phyloP scores from a whole-genome alignment of 2,113 vertebrate species.

The Hucho hucho region DNA sequence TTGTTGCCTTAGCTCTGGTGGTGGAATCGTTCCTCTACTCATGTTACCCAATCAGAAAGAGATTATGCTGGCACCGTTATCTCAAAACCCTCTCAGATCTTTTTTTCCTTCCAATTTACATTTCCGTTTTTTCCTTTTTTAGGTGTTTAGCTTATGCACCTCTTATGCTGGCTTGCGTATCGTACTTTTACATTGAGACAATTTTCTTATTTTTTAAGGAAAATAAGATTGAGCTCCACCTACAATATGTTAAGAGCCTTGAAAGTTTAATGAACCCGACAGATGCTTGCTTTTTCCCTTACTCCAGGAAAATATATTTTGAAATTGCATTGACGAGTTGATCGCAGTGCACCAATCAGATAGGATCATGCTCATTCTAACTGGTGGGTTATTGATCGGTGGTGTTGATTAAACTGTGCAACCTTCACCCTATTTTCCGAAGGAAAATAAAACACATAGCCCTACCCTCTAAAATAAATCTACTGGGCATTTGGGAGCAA shows the following conservation, averaged over 20 bases:
- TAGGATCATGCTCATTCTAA: background rate
- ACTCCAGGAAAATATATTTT: slow-evolving; percentile 1
- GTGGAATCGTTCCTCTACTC: slow-evolving; percentile 5
- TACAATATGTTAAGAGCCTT: slow-evolving; percentile 12
- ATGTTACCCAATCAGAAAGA: slow-evolving; percentile 24
- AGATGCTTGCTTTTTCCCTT: background rate
- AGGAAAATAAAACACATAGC: slow-evolving; percentile 15
- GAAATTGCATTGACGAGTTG: slow-evolving; percentile 18
- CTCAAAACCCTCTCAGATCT: slow-evolving; percentile 2
- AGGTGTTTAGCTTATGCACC: background rate
- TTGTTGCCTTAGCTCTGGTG: slow-evolving; percentile 19
- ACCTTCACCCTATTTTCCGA: background rate
- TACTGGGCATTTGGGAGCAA: slow-evolving; percentile 15
- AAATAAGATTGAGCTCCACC: slow-evolving; percentile 13
- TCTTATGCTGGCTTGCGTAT: background rate
- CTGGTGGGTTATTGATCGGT: slow-evolving; percentile 31
- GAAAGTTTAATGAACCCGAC: background rate
- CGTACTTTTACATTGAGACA: background rate
- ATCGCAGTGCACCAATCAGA: background rate
- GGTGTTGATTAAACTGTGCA: slow-evolving; percentile 17
- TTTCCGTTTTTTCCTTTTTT: slow-evolving; percentile 2
- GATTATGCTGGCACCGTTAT: slow-evolving; percentile 8
- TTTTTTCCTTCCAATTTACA: background rate
- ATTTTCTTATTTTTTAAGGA: background rate
- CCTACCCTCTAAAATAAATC: slow-evolving; percentile 16